Conservation (phyloP, 2,797 vertebrate genomes). For the Cossypha polioptera region DNA sequence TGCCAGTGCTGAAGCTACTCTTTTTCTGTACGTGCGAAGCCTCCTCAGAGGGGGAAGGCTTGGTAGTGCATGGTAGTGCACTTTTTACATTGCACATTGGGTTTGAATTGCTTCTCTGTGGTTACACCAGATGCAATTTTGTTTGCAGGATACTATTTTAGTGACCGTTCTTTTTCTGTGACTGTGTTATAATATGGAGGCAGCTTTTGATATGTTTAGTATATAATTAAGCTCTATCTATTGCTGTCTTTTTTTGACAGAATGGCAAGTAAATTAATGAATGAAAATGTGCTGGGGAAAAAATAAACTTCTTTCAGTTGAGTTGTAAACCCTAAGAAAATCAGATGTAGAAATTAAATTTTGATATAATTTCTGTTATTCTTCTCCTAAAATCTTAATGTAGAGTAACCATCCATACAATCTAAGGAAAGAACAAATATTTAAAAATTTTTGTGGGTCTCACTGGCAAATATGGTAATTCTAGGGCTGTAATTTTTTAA, state of each 20-base stretch:
- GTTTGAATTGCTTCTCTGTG: conserved; percentile 1
- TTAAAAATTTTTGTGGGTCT: not conserved
- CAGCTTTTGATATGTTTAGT: conserved; percentile 24
- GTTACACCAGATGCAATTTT: conserved; percentile 13
- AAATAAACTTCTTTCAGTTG: not conserved
- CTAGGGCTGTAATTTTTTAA: not conserved
- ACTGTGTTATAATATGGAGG: conserved; percentile 16
- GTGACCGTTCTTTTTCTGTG: conserved; percentile 23
- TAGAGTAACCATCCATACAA: not conserved
- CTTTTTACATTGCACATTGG: not conserved
- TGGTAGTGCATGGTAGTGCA: not conserved
- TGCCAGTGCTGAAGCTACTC: not conserved
- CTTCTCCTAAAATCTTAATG: not conserved
- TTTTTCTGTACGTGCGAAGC: not conserved
- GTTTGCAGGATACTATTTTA: conserved; percentile 46
- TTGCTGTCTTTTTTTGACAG: not conserved
- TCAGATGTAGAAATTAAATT: not conserved
- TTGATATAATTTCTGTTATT: conserved; percentile 11
- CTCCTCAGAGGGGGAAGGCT: not conserved
- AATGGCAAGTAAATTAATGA: not conserved
- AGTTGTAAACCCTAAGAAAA: conserved; percentile 45
- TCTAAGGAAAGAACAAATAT: not conserved
- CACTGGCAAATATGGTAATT: not conserved
- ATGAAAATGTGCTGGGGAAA: not conserved
- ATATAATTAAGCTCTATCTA: conserved; percentile 36